Base-by-base conservation (phyloP, 2,888 invertebrate species). In the Metalampra italica region DNA sequence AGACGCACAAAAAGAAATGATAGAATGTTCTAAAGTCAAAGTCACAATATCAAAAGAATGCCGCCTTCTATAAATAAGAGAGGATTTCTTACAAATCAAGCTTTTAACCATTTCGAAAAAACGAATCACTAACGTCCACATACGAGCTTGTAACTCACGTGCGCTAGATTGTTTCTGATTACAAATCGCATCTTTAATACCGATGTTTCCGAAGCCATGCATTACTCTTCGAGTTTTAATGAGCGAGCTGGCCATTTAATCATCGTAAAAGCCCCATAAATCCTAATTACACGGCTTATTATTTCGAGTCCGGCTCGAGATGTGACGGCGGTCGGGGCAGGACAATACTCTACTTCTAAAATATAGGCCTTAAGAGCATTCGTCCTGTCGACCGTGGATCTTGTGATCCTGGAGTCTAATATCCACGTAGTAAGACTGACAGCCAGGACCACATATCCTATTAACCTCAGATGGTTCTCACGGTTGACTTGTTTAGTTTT, bases 211-310 rank as follows among this genome's bases (percentile, higher is more conserved):
- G 62, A 62, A 60, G 62, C 70, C 62, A 77, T 74, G 62, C 65
- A 71, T 80, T 71, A 70, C 71, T 62, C 59, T 59, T 56, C 58
- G 44, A 45, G 56, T 57, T 73, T 71, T 76, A 81, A 81, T 78
- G 78, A 78, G 70, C 62, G 53, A 56, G 56, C 59, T 54, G 54
- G 64, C 64, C 69, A 72, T 81, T 84, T 82, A 81, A 82, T 84
- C 82, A 81, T 82, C 72, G 73, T 75, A 77, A 82, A 78, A 74
- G 75, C 69, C 60, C 70, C 71, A 80, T 86, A 84, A 85, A 86
- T 86, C 74, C 78, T 82, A 82, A 84, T 85, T 84, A 84, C 77
- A 78, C 59, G 71, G 76, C 84, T 83, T 85, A 84, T 86, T 84
- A 85, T 83, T 83, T 83, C 76, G 69, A 81, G 72, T 75, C 72